Base-by-base conservation (phyloP, 2,113 vertebrate genomes). In the Oncorhynchus clarkii region DNA sequence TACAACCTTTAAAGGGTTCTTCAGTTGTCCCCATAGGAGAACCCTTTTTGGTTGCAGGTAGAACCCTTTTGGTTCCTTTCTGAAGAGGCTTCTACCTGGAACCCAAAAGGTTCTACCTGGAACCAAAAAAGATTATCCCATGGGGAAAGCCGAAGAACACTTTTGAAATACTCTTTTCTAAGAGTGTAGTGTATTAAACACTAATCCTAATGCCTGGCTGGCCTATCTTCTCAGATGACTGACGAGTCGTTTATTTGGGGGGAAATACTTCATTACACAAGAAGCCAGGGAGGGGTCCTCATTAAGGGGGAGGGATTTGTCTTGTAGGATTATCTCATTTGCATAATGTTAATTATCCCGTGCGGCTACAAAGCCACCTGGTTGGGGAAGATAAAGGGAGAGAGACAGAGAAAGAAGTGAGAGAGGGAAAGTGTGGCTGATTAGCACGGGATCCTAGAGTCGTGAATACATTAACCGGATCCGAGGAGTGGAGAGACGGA, bases 321-420 rank as follows among this genome's bases (percentile, higher is more conserved):
- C 78, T 87, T 82, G 87, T 72, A 80, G 83, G 86, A 88, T 90
- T 89, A 89, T 31, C 24, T 27, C 11, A 91, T 93, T 93, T 90
- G 90, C 91, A 92, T 93, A 86, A 86, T 92, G 90, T 85, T 92
- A 92, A 91, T 93, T 90, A 92, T 80, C 74, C 81, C 77, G 26
- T 11, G 29, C 67, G 81, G 75, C 67, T 80, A 88, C 84, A 85
- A 87, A 88, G 83, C 87, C 90, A 91, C 90, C 88, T 92, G 91
- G 85, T 88, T 87, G 59, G 68, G 67, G 70, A 83, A 87, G 90
- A 92, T 92, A 91, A 89, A 90, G 79, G 72, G 39, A 48, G 5
- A 4, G 20, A 26, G 16, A 13, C 14, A 1, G 6, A 45, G 39
- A 45, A 45, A 45, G 39, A 18, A 54, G 12, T 54, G 51, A 54